Conservation (phyloP, 2,113 vertebrate genomes). For the Laticauda laticaudata region DNA sequence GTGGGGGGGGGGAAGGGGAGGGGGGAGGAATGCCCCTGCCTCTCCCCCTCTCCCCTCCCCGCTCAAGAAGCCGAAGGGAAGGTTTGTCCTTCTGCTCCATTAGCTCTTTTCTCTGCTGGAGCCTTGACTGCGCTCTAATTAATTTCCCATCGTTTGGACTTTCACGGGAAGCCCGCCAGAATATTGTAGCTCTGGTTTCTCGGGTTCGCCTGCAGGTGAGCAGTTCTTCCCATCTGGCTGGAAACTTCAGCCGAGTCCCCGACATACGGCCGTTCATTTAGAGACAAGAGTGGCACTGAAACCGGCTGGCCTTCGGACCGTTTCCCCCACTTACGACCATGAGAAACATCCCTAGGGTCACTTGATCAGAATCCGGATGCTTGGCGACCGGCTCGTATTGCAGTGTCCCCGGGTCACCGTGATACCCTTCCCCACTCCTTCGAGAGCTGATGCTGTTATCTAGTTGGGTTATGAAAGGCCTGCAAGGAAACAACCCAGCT, state of each 20-base stretch:
- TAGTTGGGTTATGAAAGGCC: too few relatives aligned
- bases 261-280: too few relatives aligned
- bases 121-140: constrained; percentile 31
- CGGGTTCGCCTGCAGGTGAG: neutral
- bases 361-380: too few relatives aligned
- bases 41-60: constrained; percentile 20
- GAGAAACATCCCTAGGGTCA: too few relatives aligned
- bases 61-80: neutral
- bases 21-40: constrained; percentile 21
- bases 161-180: constrained; percentile 18
- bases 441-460: too few relatives aligned
- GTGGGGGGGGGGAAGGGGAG: neutral
- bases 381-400: too few relatives aligned
- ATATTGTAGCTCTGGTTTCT: neutral
- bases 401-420: too few relatives aligned
- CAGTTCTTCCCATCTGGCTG: neutral
- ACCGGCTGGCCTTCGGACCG: too few relatives aligned
- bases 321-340: too few relatives aligned
- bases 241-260: neutral
- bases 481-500: too few relatives aligned
- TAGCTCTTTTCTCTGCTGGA: constrained; percentile 40
- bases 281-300: too few relatives aligned
- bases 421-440: too few relatives aligned
- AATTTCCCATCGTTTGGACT: constrained; percentile 48
- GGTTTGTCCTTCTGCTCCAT: constrained; percentile 38